These are phyloP conservation scores for Amblyteles armatorius DNA, from an alignment of 2,888 invertebrate species.

Conservation along the genomic window DNA sequence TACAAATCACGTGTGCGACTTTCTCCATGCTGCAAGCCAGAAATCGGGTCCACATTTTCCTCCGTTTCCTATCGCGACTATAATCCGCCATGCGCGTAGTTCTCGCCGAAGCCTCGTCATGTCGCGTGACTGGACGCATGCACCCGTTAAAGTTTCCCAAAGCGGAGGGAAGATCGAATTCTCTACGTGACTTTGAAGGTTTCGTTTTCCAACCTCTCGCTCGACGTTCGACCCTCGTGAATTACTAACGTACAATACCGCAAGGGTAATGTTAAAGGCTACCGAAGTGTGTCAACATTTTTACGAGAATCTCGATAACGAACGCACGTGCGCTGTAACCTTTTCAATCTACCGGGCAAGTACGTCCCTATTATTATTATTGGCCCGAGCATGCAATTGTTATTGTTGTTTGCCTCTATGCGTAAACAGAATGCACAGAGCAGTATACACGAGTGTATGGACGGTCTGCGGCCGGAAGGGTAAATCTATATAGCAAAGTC, in stretches of 20 bases:
- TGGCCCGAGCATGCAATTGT: neutral
- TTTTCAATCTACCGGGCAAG: neutral
- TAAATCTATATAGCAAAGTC: neutral
- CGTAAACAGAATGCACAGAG: neutral
- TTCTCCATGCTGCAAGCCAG: neutral
- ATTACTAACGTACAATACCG: neutral
- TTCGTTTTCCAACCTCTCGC: neutral
- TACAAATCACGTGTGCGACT: neutral
- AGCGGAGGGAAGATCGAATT: conserved; percentile 20
- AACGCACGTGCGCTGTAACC: neutral
- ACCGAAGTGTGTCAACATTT: conserved; percentile 32
- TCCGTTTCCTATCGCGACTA: neutral
- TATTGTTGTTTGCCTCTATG: neutral
- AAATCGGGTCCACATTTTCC: neutral
- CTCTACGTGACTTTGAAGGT: conserved; percentile 36
- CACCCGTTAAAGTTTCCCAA: conserved; percentile 17
- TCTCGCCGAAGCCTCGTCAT: neutral
- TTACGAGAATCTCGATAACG: conserved; percentile 38
- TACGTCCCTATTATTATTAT: conserved; percentile 2
- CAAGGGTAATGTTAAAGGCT: neutral
- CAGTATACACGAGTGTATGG: neutral
- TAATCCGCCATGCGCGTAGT: neutral
- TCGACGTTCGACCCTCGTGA: neutral
- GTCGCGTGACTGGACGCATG: conserved; percentile 23
- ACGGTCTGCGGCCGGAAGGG: neutral